Evolutionary conservation across 2,888 invertebrate species (phyloP).

Genomic region (Hydroisotoma schaefferi): DNA sequence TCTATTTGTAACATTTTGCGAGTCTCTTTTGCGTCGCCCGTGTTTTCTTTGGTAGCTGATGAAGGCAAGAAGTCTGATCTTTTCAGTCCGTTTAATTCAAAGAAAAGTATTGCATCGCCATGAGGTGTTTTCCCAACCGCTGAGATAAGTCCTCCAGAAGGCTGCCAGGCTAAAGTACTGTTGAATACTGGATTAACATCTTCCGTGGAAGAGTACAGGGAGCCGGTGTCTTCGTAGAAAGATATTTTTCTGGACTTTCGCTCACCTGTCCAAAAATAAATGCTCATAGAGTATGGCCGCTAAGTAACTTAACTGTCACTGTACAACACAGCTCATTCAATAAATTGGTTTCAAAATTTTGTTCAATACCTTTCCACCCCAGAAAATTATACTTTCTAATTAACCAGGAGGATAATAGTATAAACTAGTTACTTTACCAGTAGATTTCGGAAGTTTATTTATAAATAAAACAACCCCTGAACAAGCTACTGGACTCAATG

Average conservation of each 20-base stretch:
- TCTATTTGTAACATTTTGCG: conserved; percentile 21
- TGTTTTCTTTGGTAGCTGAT: conserved; percentile 19
- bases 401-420: conserved; percentile 48
- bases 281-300: too few species aligned
- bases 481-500: conserved; percentile 5
- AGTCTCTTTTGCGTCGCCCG: neutral
- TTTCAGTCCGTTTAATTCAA: conserved; percentile 45
- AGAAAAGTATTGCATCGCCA: conserved; percentile 33
- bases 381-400: conserved; percentile 40
- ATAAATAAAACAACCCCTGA: conserved; percentile 15
- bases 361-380: conserved; percentile 49
- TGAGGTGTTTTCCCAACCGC: conserved; percentile 27
- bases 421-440: too few species aligned
- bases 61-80: conserved; percentile 39
- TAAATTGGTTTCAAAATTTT: conserved; percentile 5
- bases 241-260: conserved; percentile 18
- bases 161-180: conserved; percentile 40
- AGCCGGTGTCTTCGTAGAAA: conserved; percentile 42
- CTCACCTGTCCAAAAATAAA: too few species aligned
- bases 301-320: too few species aligned
- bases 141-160: conserved; percentile 42
- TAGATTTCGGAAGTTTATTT: conserved; percentile 45
- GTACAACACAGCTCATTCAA: neutral
- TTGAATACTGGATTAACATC: conserved; percentile 24
- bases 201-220: conserved; percentile 32